Evolutionary conservation across 2,113 vertebrate species (phyloP).

Genomic region (Chauna torquata): DNA sequence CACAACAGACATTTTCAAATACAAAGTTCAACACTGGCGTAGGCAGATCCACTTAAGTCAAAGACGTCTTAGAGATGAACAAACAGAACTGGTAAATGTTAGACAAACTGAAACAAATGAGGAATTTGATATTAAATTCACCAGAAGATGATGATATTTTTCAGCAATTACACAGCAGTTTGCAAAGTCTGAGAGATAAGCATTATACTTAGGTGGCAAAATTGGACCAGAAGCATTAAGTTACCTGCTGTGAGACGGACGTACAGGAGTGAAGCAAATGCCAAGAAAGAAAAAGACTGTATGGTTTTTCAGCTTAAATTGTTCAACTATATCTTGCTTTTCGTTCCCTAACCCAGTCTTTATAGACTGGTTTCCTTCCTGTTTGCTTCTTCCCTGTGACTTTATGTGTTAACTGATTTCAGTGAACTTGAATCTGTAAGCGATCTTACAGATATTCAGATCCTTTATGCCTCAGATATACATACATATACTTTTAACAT

Average conservation of each 20-base stretch:
- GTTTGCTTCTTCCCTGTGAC: background rate
- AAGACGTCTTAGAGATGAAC: background rate
- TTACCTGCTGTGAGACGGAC: fast-evolving
- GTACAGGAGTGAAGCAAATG: background rate
- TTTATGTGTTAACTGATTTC: background rate
- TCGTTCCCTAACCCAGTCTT: background rate
- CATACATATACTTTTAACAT: too few relatives aligned
- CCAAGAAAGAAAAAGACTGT: background rate
- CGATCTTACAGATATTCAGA: background rate
- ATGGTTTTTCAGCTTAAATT: background rate
- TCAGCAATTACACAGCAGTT: background rate
- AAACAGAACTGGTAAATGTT: background rate
- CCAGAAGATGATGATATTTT: background rate
- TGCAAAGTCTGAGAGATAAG: background rate
- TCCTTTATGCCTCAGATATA: background rate
- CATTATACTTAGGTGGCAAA: background rate
- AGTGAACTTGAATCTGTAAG: background rate
- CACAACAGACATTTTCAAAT: background rate
- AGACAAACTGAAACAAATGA: background rate
- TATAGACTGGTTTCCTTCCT: background rate
- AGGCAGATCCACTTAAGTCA: background rate
- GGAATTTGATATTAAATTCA: background rate
- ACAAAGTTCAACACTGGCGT: background rate
- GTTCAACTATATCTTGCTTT: background rate
- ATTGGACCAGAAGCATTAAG: background rate